A percentile compares a stretch with the other conserved stretches of the same genome.
Evolutionary conservation across 1,140 invertebrate species (phyloP).

Genomic region (Caenorhabditis tropicalis): DNA sequence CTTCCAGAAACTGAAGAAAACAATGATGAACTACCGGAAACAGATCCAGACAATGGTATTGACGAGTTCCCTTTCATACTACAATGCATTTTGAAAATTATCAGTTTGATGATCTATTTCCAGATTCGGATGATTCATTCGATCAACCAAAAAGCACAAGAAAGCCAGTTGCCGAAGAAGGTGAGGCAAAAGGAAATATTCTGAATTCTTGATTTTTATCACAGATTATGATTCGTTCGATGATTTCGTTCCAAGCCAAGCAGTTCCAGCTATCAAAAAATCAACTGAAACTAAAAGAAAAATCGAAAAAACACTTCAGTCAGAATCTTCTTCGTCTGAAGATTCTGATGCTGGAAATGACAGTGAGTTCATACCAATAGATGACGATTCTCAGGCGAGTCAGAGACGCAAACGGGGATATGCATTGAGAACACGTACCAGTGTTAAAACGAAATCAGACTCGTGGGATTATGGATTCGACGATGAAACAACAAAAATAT

Average conservation of each 20-base stretch:
- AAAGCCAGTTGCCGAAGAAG: constrained; percentile 4
- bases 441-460: not conserved
- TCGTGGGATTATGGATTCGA: not conserved
- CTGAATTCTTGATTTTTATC: not conserved
- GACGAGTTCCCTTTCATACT: too few species aligned
- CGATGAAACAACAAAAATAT: not conserved
- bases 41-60: not conserved
- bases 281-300: not conserved
- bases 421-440: not conserved
- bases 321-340: constrained; percentile 6
- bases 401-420: not conserved
- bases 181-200: not conserved
- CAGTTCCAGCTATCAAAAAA: not conserved
- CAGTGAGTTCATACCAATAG: not conserved
- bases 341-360: not conserved
- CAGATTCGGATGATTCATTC: constrained; percentile 45
- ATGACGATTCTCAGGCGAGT: not conserved
- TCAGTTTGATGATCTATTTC: not conserved
- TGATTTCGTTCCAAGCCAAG: constrained; percentile 19
- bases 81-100: not conserved
- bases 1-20: not conserved
- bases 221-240: constrained; percentile 23
- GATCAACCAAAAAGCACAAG: not conserved
- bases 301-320: not conserved
- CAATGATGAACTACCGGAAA: not conserved